A percentile compares a stretch with the other conserved stretches of the same genome.
phyloP scores from a whole-genome alignment of 2,888 invertebrate species.

The Andrena flavipes region DNA sequence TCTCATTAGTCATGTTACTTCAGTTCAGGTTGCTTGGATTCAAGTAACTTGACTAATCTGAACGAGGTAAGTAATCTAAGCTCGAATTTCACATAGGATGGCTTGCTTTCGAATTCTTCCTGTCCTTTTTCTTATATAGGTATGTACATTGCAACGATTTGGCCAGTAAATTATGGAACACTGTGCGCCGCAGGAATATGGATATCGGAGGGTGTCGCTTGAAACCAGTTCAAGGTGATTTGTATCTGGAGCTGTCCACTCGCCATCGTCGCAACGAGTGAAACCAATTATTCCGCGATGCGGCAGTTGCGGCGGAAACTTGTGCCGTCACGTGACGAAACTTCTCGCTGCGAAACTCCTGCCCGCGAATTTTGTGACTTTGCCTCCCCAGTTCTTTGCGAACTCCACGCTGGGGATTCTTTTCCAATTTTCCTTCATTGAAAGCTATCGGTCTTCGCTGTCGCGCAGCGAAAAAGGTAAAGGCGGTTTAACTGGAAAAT shows the following conservation, averaged over 20 bases:
- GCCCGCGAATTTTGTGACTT: constrained; percentile 48
- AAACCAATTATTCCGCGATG: constrained; percentile 69
- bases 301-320: constrained; percentile 67
- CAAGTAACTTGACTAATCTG: no score
- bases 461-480: constrained; percentile 8
- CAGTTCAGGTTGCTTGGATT: no score
- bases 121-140: no score
- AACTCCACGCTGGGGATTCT: constrained; percentile 37
- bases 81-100: no score
- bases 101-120: no score
- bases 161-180: background rate
- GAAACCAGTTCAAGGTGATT: constrained; percentile 51
- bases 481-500: constrained; percentile 9
- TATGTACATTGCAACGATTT: background rate
- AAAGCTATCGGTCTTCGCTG: constrained; percentile 51
- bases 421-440: constrained; percentile 54
- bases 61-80: no score
- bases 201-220: constrained; percentile 4
- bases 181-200: background rate
- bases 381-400: constrained; percentile 11
- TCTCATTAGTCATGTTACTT: no score
- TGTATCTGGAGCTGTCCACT: constrained; percentile 60
- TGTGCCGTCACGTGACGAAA: constrained; percentile 59
- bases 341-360: constrained; percentile 48
- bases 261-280: constrained; percentile 31